A percentile compares a stretch with the other conserved stretches of the same genome.
These are phyloP conservation scores for Peromyscus aztecus DNA, from an alignment of 2,797 vertebrate genomes.

Conservation along the genomic window DNA sequence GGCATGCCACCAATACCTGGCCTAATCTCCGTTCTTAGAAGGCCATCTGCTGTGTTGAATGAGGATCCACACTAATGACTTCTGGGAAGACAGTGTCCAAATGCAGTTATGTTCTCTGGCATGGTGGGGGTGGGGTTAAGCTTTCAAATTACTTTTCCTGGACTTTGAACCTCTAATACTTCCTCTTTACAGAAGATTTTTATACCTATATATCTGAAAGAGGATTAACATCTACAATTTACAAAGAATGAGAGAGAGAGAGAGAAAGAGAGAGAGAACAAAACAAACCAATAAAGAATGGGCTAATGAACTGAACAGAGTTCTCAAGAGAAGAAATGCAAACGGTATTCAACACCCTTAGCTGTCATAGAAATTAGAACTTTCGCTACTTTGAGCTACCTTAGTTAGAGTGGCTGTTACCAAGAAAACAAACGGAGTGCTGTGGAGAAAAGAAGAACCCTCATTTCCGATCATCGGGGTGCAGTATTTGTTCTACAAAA, in stretches of 20 bases:
- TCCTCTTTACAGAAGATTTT: background rate
- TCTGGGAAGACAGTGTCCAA: background rate
- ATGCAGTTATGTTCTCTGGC: background rate
- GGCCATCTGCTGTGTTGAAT: background rate
- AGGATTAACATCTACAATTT: background rate
- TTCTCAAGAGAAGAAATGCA: background rate
- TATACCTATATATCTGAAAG: background rate
- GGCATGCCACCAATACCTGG: background rate
- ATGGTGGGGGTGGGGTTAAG: background rate
- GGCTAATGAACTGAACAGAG: background rate
- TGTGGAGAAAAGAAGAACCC: background rate
- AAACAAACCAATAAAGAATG: background rate
- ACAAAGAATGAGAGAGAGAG: background rate
- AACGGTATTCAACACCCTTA: background rate
- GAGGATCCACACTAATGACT: background rate
- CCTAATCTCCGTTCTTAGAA: background rate
- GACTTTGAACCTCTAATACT: background rate
- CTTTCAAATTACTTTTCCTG: background rate
- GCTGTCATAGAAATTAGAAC: background rate
- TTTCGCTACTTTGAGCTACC: background rate
- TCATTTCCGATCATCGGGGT: background rate
- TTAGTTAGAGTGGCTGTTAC: background rate
- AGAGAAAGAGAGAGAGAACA: background rate
- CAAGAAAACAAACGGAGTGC: background rate
- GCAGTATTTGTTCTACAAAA: background rate